Percentiles rank a stretch among this genome's conserved stretches.
These are phyloP conservation scores for Motacilla tschutschensis DNA, from an alignment of 2,113 vertebrate genomes.

Conservation along the genomic window DNA sequence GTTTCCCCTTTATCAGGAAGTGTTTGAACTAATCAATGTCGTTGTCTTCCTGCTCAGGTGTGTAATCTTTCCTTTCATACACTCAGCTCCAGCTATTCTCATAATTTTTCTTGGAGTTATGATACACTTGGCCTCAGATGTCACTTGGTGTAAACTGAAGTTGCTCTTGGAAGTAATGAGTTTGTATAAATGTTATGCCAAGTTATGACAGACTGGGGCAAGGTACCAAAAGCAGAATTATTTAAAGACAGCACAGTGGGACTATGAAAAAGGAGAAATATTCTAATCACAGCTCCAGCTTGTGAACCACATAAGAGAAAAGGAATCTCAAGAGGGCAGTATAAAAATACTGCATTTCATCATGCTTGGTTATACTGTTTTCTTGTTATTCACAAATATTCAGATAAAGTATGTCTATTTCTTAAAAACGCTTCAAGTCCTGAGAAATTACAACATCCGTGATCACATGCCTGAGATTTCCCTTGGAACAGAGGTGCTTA, in stretches of 20 bases:
- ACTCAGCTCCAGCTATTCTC: not conserved
- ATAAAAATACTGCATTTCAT: not conserved
- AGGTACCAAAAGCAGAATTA: slow-evolving; percentile 17
- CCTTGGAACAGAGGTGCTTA: not conserved
- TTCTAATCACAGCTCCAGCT: not conserved
- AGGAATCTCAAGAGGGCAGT: not conserved
- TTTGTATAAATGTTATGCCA: not conserved
- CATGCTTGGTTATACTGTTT: not conserved
- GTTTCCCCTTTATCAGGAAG: slow-evolving; percentile 15
- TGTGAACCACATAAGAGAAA: not conserved
- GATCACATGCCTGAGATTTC: not conserved
- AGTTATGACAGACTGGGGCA: not conserved
- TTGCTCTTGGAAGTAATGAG: not conserved
- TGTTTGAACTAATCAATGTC: not conserved
- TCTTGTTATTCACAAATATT: not conserved
- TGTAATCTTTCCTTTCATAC: slow-evolving; percentile 8
- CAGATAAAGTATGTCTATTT: not conserved
- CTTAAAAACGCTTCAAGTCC: not conserved
- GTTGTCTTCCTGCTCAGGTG: not conserved
- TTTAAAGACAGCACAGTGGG: not conserved
- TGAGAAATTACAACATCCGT: not conserved
- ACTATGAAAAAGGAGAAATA: not conserved
- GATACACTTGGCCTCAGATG: not conserved
- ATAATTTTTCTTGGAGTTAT: not conserved
- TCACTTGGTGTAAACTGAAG: not conserved